Percentiles rank a stretch among this genome's conserved stretches.
These are phyloP conservation scores for Mamestra configurata DNA, from an alignment of 1,140 invertebrate genomes.

Conservation along the genomic window DNA sequence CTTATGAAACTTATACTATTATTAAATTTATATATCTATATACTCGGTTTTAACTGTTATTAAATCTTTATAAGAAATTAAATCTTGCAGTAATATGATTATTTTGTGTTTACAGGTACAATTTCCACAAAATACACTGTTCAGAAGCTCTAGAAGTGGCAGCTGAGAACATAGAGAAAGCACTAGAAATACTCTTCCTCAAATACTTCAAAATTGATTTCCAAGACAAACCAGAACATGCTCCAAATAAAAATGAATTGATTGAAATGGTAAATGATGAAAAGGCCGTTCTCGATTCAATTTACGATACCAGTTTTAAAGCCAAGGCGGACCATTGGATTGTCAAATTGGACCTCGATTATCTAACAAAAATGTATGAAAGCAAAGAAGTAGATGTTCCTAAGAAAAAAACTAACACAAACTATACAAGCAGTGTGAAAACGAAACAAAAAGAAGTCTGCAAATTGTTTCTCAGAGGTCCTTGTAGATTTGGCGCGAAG, in stretches of 20 bases:
- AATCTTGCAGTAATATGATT: neutral
- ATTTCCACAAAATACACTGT: constrained; percentile 92
- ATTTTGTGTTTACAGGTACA: constrained; percentile 87
- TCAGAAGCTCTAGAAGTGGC: constrained; percentile 91
- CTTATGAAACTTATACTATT: no score
- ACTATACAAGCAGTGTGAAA: constrained; percentile 82
- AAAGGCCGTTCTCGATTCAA: constrained; percentile 91
- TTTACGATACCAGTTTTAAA: constrained; percentile 91
- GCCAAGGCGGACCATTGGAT: constrained; percentile 92
- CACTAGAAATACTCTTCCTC: constrained; percentile 90
- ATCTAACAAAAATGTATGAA: constrained; percentile 90
- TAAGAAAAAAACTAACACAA: constrained; percentile 80
- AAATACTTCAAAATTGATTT: constrained; percentile 90
- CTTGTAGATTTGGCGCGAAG: constrained; percentile 91
- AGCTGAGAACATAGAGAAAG: constrained; percentile 90
- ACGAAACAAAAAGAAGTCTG: constrained; percentile 90
- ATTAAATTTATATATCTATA: no score
- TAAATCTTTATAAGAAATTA: no score
- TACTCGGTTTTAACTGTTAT: no score
- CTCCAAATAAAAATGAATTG: constrained; percentile 87
- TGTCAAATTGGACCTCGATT: constrained; percentile 90
- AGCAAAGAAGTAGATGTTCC: constrained; percentile 84
- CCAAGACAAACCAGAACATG: constrained; percentile 74
- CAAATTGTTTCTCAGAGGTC: constrained; percentile 90
- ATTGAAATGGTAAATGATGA: constrained; percentile 91